phyloP scores from a whole-genome alignment of 2,797 vertebrate genomes.

The Botia kubotai region DNA sequence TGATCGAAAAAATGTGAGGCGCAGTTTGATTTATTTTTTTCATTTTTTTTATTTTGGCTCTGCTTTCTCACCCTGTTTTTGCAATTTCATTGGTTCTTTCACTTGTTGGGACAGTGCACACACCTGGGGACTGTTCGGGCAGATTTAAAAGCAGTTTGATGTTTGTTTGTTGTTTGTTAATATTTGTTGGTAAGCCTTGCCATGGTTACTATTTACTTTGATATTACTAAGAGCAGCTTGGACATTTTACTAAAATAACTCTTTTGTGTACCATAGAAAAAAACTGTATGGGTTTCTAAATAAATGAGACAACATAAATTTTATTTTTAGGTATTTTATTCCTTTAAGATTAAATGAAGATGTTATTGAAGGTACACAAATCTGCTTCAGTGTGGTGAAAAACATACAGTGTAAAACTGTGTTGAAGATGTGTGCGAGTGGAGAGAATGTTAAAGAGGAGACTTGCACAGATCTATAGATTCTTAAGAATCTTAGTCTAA shows the following conservation, averaged over 20 bases:
- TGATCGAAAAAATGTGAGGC: neutral
- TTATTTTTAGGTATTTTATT: too few species aligned
- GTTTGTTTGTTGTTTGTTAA: neutral
- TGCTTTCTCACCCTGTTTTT: neutral
- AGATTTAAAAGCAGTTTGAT: neutral
- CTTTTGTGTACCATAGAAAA: too few species aligned
- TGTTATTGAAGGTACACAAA: neutral
- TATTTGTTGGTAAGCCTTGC: too few species aligned
- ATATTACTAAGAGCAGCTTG: too few species aligned
- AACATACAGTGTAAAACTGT: neutral
- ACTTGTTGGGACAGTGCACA: neutral
- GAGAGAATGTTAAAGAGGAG: neutral
- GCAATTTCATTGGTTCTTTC: neutral
- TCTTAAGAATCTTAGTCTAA: neutral
- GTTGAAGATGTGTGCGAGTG: neutral
- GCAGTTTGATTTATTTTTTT: neutral
- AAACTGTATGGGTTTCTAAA: too few species aligned
- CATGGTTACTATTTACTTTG: too few species aligned
- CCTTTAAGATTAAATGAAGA: neutral
- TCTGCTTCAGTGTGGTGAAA: neutral
- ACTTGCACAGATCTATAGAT: neutral
- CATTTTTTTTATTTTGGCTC: neutral
- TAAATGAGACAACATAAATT: too few species aligned
- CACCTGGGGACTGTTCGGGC: neutral
- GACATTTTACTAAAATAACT: too few species aligned